A percentile compares a stretch with the other conserved stretches of the same genome.
These are phyloP conservation scores for Caenorhabditis doughertyi DNA, from an alignment of 2,888 invertebrate species.

Conservation along the genomic window DNA sequence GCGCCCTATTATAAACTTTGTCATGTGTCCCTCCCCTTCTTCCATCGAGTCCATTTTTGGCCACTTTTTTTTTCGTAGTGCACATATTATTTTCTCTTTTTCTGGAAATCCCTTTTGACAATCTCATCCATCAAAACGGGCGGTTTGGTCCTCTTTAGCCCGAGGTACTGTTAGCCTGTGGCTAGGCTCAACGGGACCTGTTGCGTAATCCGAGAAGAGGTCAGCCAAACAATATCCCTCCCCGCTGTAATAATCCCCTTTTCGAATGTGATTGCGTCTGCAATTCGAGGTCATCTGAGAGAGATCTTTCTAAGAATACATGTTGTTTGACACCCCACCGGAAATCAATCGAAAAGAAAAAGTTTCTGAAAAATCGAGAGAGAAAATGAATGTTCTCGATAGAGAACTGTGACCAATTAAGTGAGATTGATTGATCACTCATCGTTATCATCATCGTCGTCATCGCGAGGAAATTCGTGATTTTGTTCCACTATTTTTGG, in stretches of 20 bases:
- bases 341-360: no score
- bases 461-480: not conserved
- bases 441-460: not conserved
- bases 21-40: slow-evolving; percentile 1
- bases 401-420: no score
- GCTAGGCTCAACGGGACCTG: no score
- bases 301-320: no score
- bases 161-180: no score
- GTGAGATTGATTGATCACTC: no score
- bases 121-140: no score
- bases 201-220: not conserved
- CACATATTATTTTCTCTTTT: not conserved
- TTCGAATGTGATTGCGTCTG: slow-evolving; percentile 1
- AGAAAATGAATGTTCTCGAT: no score
- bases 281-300: slow-evolving; percentile 18
- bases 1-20: slow-evolving; percentile 18
- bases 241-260: no score
- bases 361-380: not conserved
- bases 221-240: not conserved
- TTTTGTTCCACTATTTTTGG: no score
- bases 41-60: not conserved
- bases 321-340: no score
- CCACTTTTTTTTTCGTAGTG: not conserved
- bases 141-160: no score
- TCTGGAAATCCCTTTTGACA: not conserved